Percentiles rank a stretch among this genome's conserved stretches.
Evolutionary conservation across 2,113 vertebrate genomes (phyloP).

Genomic region (Guaruba guarouba): DNA sequence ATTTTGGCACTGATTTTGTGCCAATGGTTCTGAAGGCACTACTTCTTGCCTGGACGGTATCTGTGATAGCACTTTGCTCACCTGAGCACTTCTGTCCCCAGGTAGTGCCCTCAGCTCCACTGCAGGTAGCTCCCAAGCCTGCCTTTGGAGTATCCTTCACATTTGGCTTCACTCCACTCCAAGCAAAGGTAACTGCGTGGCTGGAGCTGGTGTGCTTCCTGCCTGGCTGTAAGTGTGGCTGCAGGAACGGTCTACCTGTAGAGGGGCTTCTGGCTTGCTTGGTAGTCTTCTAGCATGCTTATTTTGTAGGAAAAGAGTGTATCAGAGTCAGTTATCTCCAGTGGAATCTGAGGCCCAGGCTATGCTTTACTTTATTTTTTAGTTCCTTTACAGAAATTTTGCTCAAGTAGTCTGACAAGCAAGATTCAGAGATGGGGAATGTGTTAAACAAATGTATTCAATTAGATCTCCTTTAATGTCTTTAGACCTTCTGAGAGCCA

Average conservation of each 20-base stretch:
- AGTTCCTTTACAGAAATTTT: neutral
- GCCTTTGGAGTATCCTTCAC: neutral
- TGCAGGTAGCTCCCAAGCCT: neutral
- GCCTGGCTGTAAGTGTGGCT: neutral
- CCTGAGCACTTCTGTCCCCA: neutral
- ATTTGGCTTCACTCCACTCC: rapidly evolving
- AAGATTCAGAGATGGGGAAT: neutral
- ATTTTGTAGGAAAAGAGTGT: neutral
- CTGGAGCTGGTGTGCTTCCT: neutral
- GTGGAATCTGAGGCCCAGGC: neutral
- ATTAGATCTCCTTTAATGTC: neutral
- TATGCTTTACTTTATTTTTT: neutral
- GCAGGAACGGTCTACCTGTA: neutral
- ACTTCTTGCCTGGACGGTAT: neutral
- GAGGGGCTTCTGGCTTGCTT: neutral
- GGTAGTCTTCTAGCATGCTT: neutral
- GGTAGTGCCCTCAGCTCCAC: neutral
- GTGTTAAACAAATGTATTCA: neutral
- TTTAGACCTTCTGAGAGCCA: neutral
- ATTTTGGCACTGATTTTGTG: neutral
- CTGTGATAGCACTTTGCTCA: neutral
- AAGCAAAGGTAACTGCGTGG: neutral
- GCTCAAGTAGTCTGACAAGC: neutral
- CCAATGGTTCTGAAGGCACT: neutral
- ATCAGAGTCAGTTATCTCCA: neutral